These are phyloP conservation scores for Melinaea marsaeus DNA, from an alignment of 2,888 invertebrate genomes.

Conservation along the genomic window DNA sequence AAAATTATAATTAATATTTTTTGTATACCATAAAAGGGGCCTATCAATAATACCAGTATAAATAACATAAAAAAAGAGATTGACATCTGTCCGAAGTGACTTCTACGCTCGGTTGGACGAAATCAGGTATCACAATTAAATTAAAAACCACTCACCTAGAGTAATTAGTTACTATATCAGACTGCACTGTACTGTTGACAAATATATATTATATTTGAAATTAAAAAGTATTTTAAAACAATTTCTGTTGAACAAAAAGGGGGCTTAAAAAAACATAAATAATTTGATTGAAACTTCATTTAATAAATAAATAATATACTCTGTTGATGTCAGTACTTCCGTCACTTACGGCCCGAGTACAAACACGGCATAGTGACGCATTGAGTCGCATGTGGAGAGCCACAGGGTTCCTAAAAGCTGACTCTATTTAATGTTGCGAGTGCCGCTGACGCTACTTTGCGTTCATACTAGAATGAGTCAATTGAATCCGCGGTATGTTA, in stretches of 20 bases:
- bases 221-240: too few species aligned
- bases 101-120: slow-evolving; percentile 65
- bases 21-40: slow-evolving; percentile 1
- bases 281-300: too few species aligned
- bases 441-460: slow-evolving; percentile 44
- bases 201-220: slow-evolving; percentile 17
- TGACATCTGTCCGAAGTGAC: slow-evolving; percentile 69
- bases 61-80: slow-evolving; percentile 47
- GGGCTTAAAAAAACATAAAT: too few species aligned
- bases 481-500: slow-evolving; percentile 68
- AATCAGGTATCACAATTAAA: slow-evolving; percentile 77
- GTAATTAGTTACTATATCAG: slow-evolving; percentile 56
- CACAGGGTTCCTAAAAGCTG: background rate
- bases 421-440: background rate
- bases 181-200: slow-evolving; percentile 47
- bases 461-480: slow-evolving; percentile 64
- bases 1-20: too few species aligned
- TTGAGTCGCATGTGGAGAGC: too few species aligned
- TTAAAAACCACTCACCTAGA: slow-evolving; percentile 72
- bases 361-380: too few species aligned
- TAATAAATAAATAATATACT: too few species aligned
- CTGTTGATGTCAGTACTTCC: too few species aligned
- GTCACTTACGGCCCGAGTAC: too few species aligned
- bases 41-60: slow-evolving; percentile 20
- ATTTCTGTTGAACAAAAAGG: too few species aligned